Percentiles rank a stretch among this genome's conserved stretches.
phyloP scores from a whole-genome alignment of 2,113 vertebrate genomes.

The Muntiacus reevesi region DNA sequence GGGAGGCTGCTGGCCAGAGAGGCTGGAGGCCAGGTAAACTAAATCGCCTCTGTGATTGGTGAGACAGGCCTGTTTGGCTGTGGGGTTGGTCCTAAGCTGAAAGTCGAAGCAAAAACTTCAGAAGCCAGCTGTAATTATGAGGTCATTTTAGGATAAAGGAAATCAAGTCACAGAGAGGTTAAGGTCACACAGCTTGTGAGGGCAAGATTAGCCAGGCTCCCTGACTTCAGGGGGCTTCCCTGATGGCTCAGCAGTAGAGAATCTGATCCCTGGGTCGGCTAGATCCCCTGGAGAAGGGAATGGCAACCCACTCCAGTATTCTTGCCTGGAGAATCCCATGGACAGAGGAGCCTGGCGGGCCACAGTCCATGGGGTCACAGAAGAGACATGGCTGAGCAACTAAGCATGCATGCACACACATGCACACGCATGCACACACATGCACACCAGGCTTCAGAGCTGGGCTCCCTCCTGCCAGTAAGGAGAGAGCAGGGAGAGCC shows the following conservation, averaged over 20 bases:
- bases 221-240: background rate
- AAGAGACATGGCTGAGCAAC: background rate
- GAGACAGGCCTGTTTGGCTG: too few species aligned
- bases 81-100: background rate
- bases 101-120: background rate
- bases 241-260: background rate
- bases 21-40: background rate
- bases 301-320: background rate
- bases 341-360: background rate
- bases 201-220: background rate
- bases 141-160: background rate
- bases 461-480: background rate
- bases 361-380: background rate
- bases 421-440: background rate
- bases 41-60: background rate
- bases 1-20: background rate
- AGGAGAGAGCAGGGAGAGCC: background rate
- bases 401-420: fast-evolving
- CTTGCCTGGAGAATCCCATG: background rate
- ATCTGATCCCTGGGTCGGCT: background rate
- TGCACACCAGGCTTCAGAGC: background rate
- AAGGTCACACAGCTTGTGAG: background rate
- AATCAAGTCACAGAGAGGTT: background rate
- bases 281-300: background rate
- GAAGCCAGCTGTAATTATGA: background rate